These are phyloP conservation scores for Columbina picui DNA, from an alignment of 2,113 vertebrate genomes.

Conservation along the genomic window DNA sequence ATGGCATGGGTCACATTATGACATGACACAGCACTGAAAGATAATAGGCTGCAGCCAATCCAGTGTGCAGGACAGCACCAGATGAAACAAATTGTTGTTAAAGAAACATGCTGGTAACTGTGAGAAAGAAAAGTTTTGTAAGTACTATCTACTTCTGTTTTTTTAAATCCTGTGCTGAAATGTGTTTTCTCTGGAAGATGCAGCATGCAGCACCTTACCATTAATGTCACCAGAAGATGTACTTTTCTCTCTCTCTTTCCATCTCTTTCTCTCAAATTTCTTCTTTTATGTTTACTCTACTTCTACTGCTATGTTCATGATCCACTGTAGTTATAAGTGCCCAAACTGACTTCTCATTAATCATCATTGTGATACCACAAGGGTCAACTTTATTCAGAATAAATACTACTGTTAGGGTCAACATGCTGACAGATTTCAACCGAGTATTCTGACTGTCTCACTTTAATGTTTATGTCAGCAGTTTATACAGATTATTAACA, in stretches of 20 bases:
- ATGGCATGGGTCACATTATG: neutral
- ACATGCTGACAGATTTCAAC: neutral
- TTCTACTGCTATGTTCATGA: neutral
- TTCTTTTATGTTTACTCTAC: neutral
- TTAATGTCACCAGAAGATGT: accelerated
- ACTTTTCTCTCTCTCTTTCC: neutral
- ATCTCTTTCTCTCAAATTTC: neutral
- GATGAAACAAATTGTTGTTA: neutral
- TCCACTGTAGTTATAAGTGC: neutral
- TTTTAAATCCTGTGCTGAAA: neutral
- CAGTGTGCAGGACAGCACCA: neutral
- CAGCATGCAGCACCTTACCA: neutral
- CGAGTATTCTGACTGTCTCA: neutral
- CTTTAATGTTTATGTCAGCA: neutral
- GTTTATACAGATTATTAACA: neutral
- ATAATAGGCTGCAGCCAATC: neutral
- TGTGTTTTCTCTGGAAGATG: neutral
- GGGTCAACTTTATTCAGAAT: neutral
- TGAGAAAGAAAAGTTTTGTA: neutral
- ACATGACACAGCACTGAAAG: neutral
- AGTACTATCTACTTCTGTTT: neutral
- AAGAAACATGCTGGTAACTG: neutral
- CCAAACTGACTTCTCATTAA: neutral
- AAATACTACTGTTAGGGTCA: neutral
- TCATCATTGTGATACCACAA: neutral